A percentile compares a stretch with the other conserved stretches of the same genome.
phyloP scores from a whole-genome alignment of 2,888 invertebrate genomes.

The Aphodius sticticus region DNA sequence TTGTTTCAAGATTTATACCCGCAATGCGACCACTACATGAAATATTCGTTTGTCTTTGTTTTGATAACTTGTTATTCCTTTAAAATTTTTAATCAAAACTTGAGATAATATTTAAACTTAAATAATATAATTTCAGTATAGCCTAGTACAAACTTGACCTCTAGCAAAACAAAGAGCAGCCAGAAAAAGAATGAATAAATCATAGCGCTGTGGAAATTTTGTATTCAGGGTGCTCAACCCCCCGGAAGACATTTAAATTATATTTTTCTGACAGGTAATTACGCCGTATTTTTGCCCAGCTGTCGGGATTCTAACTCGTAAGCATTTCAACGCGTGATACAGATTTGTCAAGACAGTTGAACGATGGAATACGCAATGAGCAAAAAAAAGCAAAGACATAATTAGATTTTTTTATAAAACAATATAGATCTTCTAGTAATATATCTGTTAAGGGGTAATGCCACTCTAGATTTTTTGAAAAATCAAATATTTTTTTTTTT shows the following conservation, averaged over 20 bases:
- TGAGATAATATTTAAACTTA: too few species aligned
- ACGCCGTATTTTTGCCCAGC: neutral
- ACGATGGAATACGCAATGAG: neutral
- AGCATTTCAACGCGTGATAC: neutral
- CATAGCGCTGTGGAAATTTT: neutral
- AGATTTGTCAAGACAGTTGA: neutral
- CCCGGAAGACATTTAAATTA: neutral
- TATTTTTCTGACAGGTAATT: neutral
- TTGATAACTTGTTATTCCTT: too few species aligned
- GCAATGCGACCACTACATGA: too few species aligned
- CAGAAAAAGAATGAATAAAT: neutral
- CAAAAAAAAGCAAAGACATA: neutral
- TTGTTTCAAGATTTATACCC: too few species aligned
- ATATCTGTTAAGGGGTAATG: too few species aligned
- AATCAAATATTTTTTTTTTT: too few species aligned
- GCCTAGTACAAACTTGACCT: neutral
- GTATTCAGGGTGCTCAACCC: neutral
- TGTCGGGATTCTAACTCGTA: neutral
- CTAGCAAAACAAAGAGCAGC: neutral
- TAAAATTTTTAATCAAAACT: too few species aligned
- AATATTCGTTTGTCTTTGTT: too few species aligned
- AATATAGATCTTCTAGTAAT: too few species aligned
- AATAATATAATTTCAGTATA: too few species aligned
- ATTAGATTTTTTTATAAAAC: too few species aligned
- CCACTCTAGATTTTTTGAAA: too few species aligned